phyloP scores from a whole-genome alignment of 2,888 invertebrate species.

The Aspidapion aeneum region DNA sequence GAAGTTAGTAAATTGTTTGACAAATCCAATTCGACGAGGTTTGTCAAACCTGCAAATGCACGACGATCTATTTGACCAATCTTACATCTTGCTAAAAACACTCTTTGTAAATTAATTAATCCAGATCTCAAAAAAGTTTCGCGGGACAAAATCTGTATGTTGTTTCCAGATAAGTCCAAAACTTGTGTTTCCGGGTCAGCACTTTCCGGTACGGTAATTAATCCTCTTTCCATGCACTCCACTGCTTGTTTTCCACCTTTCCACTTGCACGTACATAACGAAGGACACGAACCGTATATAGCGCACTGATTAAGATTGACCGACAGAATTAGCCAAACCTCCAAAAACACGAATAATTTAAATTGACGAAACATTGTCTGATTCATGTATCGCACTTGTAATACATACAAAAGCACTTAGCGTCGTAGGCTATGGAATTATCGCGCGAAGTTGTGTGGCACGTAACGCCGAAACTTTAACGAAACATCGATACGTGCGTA shows the following conservation, averaged over 20 bases:
- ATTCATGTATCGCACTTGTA: background rate
- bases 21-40: slow-evolving; percentile 85
- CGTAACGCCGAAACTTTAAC: no score
- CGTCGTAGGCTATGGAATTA: background rate
- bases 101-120: slow-evolving; percentile 80
- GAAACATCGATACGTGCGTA: no score
- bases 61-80: slow-evolving; percentile 82
- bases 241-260: slow-evolving; percentile 91
- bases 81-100: slow-evolving; percentile 79
- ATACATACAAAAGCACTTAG: slow-evolving; percentile 5
- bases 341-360: background rate
- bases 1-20: slow-evolving; percentile 78
- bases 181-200: slow-evolving; percentile 89
- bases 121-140: slow-evolving; percentile 80
- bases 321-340: slow-evolving; percentile 12
- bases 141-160: slow-evolving; percentile 76
- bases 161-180: slow-evolving; percentile 84
- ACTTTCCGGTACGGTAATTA: slow-evolving; percentile 81
- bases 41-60: slow-evolving; percentile 83
- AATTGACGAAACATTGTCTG: background rate
- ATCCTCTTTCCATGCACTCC: slow-evolving; percentile 79
- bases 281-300: slow-evolving; percentile 65
- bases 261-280: slow-evolving; percentile 88
- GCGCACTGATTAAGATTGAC: slow-evolving; percentile 38
- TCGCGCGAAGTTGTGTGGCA: no score